Conservation (phyloP, 1,140 invertebrate species). For the Melanaphis sacchari region DNA sequence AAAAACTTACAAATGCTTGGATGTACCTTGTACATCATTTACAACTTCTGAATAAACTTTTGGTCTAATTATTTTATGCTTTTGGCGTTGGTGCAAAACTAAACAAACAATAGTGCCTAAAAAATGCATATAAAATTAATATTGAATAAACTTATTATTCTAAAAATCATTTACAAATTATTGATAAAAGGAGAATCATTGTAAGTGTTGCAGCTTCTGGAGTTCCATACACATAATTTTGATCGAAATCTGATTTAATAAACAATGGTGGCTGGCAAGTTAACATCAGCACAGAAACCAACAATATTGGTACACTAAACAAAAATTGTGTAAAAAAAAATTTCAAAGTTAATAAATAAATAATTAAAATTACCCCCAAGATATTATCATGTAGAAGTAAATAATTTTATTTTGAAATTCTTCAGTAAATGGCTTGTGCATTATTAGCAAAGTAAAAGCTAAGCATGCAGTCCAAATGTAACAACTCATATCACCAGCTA, state of each 20-base stretch:
- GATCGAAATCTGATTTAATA: slow-evolving; percentile 65
- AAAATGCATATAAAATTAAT: slow-evolving; percentile 44
- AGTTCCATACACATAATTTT: slow-evolving; percentile 81
- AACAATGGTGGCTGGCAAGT: slow-evolving; percentile 63
- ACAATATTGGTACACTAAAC: slow-evolving; percentile 67
- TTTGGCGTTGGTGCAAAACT: slow-evolving; percentile 57
- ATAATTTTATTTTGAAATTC: slow-evolving; percentile 44
- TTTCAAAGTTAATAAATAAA: slow-evolving; percentile 35
- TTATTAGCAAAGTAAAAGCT: slow-evolving; percentile 79
- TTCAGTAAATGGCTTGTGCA: slow-evolving; percentile 67
- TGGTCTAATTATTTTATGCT: slow-evolving; percentile 18
- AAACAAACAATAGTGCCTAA: slow-evolving; percentile 60
- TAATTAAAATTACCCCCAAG: slow-evolving; percentile 75
- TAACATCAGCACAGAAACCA: slow-evolving; percentile 68
- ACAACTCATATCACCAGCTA: slow-evolving; percentile 77
- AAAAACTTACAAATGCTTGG: slow-evolving; percentile 44
- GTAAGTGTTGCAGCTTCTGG: slow-evolving; percentile 75
- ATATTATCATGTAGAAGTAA: slow-evolving; percentile 66
- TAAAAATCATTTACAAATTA: slow-evolving; percentile 68
- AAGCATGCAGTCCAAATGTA: slow-evolving; percentile 84
- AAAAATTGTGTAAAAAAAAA: slow-evolving; percentile 55
- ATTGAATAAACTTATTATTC: neutral
- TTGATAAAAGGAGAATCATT: slow-evolving; percentile 72
- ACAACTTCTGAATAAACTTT: slow-evolving; percentile 18
- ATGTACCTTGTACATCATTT: slow-evolving; percentile 42